Evolutionary conservation across 2,113 vertebrate species (phyloP), one percentile per base, ranked within the genome.

Genomic region (Myrmecobius fasciatus): DNA sequence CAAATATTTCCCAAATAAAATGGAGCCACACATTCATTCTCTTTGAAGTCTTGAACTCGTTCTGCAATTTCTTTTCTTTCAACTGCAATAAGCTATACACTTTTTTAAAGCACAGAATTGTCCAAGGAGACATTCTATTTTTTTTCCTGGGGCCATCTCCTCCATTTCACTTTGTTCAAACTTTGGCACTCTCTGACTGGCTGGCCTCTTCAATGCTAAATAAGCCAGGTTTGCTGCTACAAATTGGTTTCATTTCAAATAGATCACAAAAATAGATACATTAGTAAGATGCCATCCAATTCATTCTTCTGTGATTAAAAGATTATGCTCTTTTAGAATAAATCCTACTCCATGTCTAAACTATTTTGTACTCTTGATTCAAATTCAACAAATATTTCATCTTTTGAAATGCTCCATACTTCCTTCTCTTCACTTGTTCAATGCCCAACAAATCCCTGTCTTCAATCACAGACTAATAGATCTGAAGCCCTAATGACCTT

Each of bases 141-240:
- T 75, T 90, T 93, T 96, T 67, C 25, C 53, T 92, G 20, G 46
- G 26, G 51, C 4, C 67, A 83, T 83, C 17, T 51, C 92, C 88
- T 95, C 75, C 46, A 94, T 46, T 91, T 67, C 20, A 6, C 47
- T 54, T 92, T 56, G n/a, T 43, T 25, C 89, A 93, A 90, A 95
- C 52, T 53, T 2, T 90, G 53, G 89, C 90, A 96, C 75, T 52
- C 53, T 91, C 75, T 54, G 7, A 91, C 36, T 24, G 24, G 49
- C 54, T 83, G 93, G 28, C 25, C 67, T 96, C 92, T 20, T 96
- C 93, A n/a, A 53, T 46, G 49, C 47, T 95, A 94, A 96, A 75
- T 67, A 53, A 93, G 46, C 14, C 91, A 91, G 67, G 52, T 24
- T 92, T 83, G n/a, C 67, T 43, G 67, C n/a, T 83, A 83, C 67